Base-by-base conservation (phyloP, 2,113 vertebrate genomes). In the Amblyopsis rosae region DNA sequence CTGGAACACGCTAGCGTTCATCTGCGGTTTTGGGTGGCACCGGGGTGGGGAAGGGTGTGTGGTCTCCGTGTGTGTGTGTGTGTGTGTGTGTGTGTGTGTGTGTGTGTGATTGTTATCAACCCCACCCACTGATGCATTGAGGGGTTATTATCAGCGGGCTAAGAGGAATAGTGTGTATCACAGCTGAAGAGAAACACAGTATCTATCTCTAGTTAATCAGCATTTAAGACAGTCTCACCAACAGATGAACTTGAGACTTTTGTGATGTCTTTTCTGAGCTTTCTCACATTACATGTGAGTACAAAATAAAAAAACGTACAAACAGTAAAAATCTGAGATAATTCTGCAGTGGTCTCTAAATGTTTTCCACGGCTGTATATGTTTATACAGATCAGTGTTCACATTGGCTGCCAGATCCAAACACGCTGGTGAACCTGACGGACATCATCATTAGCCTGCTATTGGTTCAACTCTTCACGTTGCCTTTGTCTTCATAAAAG, bases 81-180 rank as follows among this genome's bases (percentile, higher is more conserved):
- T 67, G 62, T 66, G 11, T 16, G 50, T 10, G 47, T 19, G 57
- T n/a, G 19, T 8, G 16, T 9, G 15, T 4, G 60, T 67, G 62
- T 66, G 11, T 16, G 51, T 10, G 47, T 19, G 57, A n/a, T 32
- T 16, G 32, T 26, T 53, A 26, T 60, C 48, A 45, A 50, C 6
- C 12, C 0, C 12, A 50, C 26, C 10, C 50, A 50, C 55, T 50
- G 68, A 32, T 6, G 16, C n/a, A 53, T 26, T 54, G 63, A 62
- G 71, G 45, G 57, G 49, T 70, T 53, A 66, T 74, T 53, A 66
- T 74, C 71, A 62, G 53, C 0, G 2, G 47, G 47, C 8, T n/a
- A 41, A 53, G 61, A 32, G 33, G 59, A 35, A 51, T 63, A n/a
- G 12, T 1, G 41, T 35, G 49, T 41, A 32, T 33, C 35, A 13